A percentile compares a stretch with the other conserved stretches of the same genome.
These are phyloP conservation scores for Helobdella robusta DNA, from an alignment of 2,888 invertebrate genomes.

Conservation along the genomic window DNA sequence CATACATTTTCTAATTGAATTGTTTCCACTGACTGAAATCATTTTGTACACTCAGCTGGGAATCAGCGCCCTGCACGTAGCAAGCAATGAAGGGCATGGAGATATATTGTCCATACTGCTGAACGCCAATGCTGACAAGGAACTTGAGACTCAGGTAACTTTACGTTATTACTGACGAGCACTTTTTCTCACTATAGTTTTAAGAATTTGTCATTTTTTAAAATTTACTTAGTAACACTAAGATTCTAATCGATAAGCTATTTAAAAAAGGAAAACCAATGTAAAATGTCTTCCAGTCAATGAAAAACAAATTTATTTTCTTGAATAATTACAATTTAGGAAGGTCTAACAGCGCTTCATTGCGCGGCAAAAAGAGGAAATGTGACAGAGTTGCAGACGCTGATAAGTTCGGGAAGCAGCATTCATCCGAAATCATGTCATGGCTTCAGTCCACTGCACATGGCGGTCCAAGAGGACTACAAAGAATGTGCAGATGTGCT, in stretches of 20 bases:
- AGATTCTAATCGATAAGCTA: too few relatives aligned
- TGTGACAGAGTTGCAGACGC: neutral
- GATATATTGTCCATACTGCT: conserved; percentile 3
- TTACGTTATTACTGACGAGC: too few relatives aligned
- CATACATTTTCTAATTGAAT: too few relatives aligned
- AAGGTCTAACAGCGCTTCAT: conserved; percentile 6
- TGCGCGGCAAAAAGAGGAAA: conserved; percentile 6
- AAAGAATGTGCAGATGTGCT: neutral
- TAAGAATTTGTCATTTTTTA: too few relatives aligned
- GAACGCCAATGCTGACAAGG: neutral
- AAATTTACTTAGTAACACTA: too few relatives aligned
- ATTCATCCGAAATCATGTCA: neutral
- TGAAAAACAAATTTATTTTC: too few relatives aligned
- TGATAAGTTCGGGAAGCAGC: neutral
- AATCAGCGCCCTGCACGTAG: conserved; percentile 13
- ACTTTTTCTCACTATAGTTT: too few relatives aligned
- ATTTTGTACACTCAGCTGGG: too few relatives aligned
- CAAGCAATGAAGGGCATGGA: neutral
- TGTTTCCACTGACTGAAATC: too few relatives aligned
- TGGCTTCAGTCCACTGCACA: conserved; percentile 4
- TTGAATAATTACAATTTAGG: too few relatives aligned
- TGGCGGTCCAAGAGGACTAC: conserved; percentile 2
- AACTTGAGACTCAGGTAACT: conserved; percentile 2
- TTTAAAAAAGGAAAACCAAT: too few relatives aligned
- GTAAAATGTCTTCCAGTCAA: too few relatives aligned